A percentile compares a stretch with the other conserved stretches of the same genome.
Evolutionary conservation across 1,140 invertebrate genomes (phyloP).

Genomic region (Brachionus sp.): DNA sequence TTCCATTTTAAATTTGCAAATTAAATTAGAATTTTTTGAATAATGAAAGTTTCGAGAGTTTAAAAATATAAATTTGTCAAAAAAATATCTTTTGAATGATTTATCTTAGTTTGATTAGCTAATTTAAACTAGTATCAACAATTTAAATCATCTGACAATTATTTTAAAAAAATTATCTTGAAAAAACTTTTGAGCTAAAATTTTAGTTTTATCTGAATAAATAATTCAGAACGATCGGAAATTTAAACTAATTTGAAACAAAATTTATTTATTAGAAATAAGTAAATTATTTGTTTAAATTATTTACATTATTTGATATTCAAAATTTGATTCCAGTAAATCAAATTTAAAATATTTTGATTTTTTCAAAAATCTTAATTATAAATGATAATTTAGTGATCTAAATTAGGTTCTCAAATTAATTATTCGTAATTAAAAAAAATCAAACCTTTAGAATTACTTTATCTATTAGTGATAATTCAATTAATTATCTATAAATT

Average conservation of each 20-base stretch:
- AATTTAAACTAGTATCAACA: background rate
- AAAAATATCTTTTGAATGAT: background rate
- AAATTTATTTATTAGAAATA: too few species aligned
- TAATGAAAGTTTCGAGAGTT: background rate
- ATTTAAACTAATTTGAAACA: too few species aligned
- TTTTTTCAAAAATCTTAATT: background rate
- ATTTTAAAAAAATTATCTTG: background rate
- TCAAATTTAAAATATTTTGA: too few species aligned
- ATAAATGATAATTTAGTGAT: background rate
- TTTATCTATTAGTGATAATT: background rate
- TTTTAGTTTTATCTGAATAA: background rate
- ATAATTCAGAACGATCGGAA: background rate
- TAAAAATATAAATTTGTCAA: background rate
- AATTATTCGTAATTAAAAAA: background rate
- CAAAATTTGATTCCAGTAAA: too few species aligned
- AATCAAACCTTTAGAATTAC: background rate
- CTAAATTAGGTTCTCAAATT: background rate
- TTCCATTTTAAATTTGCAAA: background rate
- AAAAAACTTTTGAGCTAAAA: background rate
- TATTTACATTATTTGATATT: too few species aligned
- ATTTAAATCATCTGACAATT: background rate
- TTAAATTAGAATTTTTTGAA: background rate
- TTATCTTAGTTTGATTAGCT: background rate
- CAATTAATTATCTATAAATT: background rate
- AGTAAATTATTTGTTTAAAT: too few species aligned